phyloP scores from a whole-genome alignment of 1,140 invertebrate species.

The Bombus haemorrhoidalis region DNA sequence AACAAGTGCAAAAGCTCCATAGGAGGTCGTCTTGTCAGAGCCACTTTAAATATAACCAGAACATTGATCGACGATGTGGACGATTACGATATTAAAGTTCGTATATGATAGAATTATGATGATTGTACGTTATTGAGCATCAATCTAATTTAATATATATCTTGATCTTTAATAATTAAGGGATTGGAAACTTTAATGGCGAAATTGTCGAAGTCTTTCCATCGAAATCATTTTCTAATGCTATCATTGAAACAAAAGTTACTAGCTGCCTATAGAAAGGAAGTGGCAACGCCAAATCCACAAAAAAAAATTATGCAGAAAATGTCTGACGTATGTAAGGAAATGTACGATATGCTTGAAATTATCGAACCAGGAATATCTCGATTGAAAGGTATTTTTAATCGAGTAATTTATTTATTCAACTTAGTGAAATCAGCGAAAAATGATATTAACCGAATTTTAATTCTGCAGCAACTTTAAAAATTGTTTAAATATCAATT shows the following conservation, averaged over 20 bases:
- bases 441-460: not conserved
- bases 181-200: slow-evolving; percentile 84
- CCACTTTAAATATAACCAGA: slow-evolving; percentile 80
- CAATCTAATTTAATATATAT: slow-evolving; percentile 1
- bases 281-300: slow-evolving; percentile 81
- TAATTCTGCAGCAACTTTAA: not conserved
- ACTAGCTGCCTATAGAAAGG: slow-evolving; percentile 84
- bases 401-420: slow-evolving; percentile 21
- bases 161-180: slow-evolving; percentile 53
- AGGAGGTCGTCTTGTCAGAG: slow-evolving; percentile 81
- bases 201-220: slow-evolving; percentile 84
- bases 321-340: slow-evolving; percentile 86
- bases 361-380: slow-evolving; percentile 89
- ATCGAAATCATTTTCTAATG: slow-evolving; percentile 86
- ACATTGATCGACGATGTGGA: slow-evolving; percentile 79
- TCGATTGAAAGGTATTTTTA: slow-evolving; percentile 84
- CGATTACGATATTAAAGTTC: slow-evolving; percentile 74
- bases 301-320: slow-evolving; percentile 84
- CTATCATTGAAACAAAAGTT: slow-evolving; percentile 87
- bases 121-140: not conserved
- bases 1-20: slow-evolving; percentile 80
- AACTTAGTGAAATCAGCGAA: not conserved
- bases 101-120: slow-evolving; percentile 32
- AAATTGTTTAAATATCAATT: not conserved
- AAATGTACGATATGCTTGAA: slow-evolving; percentile 86